A percentile compares a stretch with the other conserved stretches of the same genome.
Evolutionary conservation across 2,888 invertebrate genomes (phyloP).

Genomic region (Leptinotarsa rubiginosa): DNA sequence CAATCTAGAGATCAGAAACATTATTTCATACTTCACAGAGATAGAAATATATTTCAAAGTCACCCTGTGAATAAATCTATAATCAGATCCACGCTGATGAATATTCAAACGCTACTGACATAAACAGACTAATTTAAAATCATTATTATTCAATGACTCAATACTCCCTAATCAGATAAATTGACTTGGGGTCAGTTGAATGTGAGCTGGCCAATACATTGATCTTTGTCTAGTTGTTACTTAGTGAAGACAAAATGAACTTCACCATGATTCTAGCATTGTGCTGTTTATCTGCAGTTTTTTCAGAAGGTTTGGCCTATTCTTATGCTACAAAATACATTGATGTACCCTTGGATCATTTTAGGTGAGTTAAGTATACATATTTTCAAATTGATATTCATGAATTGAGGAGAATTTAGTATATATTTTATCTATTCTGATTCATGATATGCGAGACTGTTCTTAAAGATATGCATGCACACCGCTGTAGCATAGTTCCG

Average conservation of each 20-base stretch:
- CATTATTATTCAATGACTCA: neutral
- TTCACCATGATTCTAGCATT: conserved; percentile 12
- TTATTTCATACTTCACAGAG: too few relatives aligned
- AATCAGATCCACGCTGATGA: too few relatives aligned
- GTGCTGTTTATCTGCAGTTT: conserved; percentile 30
- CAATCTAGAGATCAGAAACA: too few relatives aligned
- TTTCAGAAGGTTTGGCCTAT: conserved; percentile 26
- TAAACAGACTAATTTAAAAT: neutral
- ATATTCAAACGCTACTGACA: neutral
- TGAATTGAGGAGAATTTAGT: too few relatives aligned
- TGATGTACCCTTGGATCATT: conserved; percentile 86
- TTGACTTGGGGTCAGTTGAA: neutral
- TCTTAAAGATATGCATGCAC: too few relatives aligned
- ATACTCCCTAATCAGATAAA: conserved; percentile 1
- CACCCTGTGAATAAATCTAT: too few relatives aligned
- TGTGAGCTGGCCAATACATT: neutral
- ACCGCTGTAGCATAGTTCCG: too few relatives aligned
- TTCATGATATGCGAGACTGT: too few relatives aligned
- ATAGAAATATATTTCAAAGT: too few relatives aligned
- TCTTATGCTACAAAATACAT: conserved; percentile 65
- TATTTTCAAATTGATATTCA: too few relatives aligned
- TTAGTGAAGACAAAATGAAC: conserved; percentile 25
- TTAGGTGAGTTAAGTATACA: conserved; percentile 66
- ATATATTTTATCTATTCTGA: too few relatives aligned
- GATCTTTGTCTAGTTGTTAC: neutral